phyloP scores from a whole-genome alignment of 2,888 invertebrate species.

The Ichneumoninae sp. region DNA sequence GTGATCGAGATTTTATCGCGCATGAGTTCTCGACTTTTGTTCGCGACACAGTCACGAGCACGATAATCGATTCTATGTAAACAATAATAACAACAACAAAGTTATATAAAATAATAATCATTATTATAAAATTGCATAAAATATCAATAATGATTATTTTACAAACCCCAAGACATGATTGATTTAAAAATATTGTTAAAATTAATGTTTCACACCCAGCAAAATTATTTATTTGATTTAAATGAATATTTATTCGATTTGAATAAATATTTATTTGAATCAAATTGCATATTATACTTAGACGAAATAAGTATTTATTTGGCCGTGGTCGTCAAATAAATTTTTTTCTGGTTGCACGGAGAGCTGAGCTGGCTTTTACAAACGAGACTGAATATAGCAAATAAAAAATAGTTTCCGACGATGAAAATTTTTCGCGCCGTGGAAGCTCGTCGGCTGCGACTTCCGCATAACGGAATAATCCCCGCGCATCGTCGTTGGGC shows the following conservation, averaged over 20 bases:
- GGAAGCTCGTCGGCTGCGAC: not conserved
- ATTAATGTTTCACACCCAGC: not conserved
- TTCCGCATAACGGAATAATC: not conserved
- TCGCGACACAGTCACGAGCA: not conserved
- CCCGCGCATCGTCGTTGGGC: not conserved
- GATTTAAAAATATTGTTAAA: not conserved
- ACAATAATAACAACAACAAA: not conserved
- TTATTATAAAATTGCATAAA: not conserved
- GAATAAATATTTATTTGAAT: no score
- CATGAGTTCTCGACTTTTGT: conserved; percentile 21
- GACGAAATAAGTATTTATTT: no score
- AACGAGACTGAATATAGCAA: not conserved
- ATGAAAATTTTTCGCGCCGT: not conserved
- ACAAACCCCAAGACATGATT: not conserved
- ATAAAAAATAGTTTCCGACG: not conserved
- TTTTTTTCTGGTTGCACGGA: not conserved
- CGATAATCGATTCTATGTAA: not conserved
- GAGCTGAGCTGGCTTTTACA: not conserved
- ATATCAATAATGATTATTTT: not conserved
- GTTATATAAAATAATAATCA: not conserved
- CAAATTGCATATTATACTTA: no score
- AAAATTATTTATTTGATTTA: no score
- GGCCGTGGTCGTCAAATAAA: no score
- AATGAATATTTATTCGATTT: no score
- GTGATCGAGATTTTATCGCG: conserved; percentile 77